Percentiles rank a stretch among this genome's conserved stretches.
Evolutionary conservation across 1,140 invertebrate species (phyloP).

Genomic region (Bicyclus anynana): DNA sequence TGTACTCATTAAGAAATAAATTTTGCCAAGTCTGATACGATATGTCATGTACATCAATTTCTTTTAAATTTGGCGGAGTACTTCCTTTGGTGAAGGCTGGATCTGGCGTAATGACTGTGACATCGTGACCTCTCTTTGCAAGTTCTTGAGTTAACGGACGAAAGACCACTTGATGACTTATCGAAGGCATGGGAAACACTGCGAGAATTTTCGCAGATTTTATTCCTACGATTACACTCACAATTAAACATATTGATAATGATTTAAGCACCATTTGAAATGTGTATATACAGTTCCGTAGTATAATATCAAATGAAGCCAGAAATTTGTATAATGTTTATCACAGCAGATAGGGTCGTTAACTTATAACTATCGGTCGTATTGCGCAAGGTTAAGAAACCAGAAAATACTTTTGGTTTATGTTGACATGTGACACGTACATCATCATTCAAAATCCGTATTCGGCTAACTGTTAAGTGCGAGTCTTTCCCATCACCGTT

Average conservation of each 20-base stretch:
- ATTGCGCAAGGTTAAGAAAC: no score
- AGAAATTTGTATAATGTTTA: no score
- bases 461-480: no score
- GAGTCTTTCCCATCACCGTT: no score
- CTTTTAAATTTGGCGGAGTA: slow-evolving; percentile 35
- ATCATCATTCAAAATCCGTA: no score
- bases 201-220: slow-evolving; percentile 31
- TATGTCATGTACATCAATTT: slow-evolving; percentile 44
- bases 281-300: background rate
- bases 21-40: slow-evolving; percentile 31
- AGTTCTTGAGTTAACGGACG: slow-evolving; percentile 24
- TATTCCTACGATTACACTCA: background rate
- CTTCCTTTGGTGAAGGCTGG: slow-evolving; percentile 17
- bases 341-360: no score
- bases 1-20: slow-evolving; percentile 6
- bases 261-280: background rate
- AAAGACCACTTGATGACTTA: slow-evolving; percentile 32
- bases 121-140: slow-evolving; percentile 25
- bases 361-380: no score
- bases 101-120: slow-evolving; percentile 28
- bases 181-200: slow-evolving; percentile 34
- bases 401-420: no score
- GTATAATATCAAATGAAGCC: no score
- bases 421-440: no score
- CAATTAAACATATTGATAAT: background rate